Percentiles rank a stretch among this genome's conserved stretches.
Conservation (phyloP, 2,888 invertebrate species). For the Pharmacophagus antenor region DNA sequence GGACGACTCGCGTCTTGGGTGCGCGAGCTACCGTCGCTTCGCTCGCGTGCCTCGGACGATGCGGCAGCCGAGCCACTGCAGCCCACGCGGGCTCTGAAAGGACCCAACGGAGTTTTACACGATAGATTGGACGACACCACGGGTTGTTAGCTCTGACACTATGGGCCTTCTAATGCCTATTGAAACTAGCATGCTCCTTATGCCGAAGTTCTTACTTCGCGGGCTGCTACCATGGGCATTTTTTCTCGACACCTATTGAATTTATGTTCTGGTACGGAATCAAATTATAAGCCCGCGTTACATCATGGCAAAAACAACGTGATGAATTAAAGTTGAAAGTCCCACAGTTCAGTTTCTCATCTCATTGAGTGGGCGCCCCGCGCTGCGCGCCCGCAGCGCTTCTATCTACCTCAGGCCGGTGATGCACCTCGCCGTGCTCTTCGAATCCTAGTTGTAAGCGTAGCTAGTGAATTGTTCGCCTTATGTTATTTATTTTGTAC, state of each 20-base stretch:
- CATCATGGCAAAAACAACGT: neutral
- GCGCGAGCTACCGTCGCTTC: slow-evolving; percentile 72
- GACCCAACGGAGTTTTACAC: slow-evolving; percentile 56
- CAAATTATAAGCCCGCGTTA: neutral
- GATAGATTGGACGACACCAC: slow-evolving; percentile 35
- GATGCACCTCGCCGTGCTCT: slow-evolving; percentile 44
- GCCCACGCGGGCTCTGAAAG: slow-evolving; percentile 40
- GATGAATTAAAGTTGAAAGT: neutral
- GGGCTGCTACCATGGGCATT: neutral
- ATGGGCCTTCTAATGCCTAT: neutral
- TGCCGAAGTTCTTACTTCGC: neutral
- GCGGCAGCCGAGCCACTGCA: slow-evolving; percentile 60
- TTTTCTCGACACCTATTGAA: neutral
- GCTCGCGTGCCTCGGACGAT: slow-evolving; percentile 63
- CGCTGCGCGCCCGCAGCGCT: slow-evolving; percentile 31
- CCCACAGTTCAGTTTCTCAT: neutral
- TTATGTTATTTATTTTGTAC: slow-evolving; percentile 51
- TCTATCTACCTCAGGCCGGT: slow-evolving; percentile 58
- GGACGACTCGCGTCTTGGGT: slow-evolving; percentile 76
- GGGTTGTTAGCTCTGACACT: slow-evolving; percentile 35
- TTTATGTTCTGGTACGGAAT: neutral
- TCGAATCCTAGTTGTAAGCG: slow-evolving; percentile 73
- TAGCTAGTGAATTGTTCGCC: slow-evolving; percentile 63
- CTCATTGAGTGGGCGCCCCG: slow-evolving; percentile 3
- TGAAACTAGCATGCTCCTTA: no score